These are phyloP conservation scores for Trematomus loennbergii DNA, from an alignment of 2,113 vertebrate genomes.

Conservation along the genomic window DNA sequence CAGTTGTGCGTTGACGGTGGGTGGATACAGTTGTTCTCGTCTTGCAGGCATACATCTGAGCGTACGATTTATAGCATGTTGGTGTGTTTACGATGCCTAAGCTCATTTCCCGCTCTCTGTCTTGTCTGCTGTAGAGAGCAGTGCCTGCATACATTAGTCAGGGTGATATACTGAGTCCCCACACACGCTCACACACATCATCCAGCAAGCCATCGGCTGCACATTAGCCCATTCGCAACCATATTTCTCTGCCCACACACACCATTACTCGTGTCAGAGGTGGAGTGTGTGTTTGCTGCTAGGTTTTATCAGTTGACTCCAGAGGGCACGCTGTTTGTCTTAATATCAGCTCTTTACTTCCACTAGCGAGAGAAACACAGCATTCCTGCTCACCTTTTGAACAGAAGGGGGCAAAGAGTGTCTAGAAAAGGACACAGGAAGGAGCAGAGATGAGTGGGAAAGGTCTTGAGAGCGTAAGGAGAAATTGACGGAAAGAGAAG, in stretches of 20 bases:
- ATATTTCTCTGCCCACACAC: slow-evolving; percentile 50
- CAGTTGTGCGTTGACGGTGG: not conserved
- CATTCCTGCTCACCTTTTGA: slow-evolving; percentile 17
- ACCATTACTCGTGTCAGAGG: slow-evolving; percentile 52
- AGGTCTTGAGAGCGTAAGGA: not conserved
- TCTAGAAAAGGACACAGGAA: not conserved
- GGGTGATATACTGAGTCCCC: slow-evolving; percentile 56
- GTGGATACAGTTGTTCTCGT: slow-evolving; percentile 5
- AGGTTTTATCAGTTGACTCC: not conserved
- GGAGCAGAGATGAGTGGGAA: slow-evolving; percentile 14
- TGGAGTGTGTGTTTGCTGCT: not conserved
- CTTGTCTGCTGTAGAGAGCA: slow-evolving; percentile 38
- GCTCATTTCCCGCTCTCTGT: slow-evolving; percentile 49
- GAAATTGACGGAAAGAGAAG: slow-evolving; percentile 14
- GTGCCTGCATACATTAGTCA: slow-evolving; percentile 55
- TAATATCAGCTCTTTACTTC: not conserved
- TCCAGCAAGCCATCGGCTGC: slow-evolving; percentile 34
- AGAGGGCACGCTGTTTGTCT: not conserved
- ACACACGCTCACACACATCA: slow-evolving; percentile 34
- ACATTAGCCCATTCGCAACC: slow-evolving; percentile 49
- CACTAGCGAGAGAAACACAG: not conserved
- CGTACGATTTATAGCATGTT: slow-evolving; percentile 38
- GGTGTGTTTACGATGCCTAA: slow-evolving; percentile 36
- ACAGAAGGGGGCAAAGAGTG: not conserved
- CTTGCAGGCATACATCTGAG: slow-evolving; percentile 28